Conservation (phyloP, 2,888 invertebrate genomes). For the Ophraella communa region DNA sequence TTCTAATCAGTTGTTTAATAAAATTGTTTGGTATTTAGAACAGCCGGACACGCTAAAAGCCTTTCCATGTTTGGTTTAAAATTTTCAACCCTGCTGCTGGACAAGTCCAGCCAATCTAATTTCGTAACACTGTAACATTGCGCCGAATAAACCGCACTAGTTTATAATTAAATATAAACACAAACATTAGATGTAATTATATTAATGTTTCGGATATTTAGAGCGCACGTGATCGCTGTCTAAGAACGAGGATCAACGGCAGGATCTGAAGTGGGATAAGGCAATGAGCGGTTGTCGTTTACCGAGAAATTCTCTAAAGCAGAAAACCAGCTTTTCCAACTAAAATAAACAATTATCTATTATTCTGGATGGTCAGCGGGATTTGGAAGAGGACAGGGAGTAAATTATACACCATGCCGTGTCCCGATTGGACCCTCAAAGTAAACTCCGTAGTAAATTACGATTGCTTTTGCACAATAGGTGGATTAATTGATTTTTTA, state of each 20-base stretch:
- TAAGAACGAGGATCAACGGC: constrained; percentile 40
- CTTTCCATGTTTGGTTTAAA: constrained; percentile 39
- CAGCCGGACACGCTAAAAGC: constrained; percentile 45
- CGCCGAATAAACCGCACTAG: no score
- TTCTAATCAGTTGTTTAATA: constrained; percentile 36
- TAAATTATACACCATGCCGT: constrained; percentile 29
- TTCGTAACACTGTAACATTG: constrained; percentile 7
- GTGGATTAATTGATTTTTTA: constrained; percentile 29
- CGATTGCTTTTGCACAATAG: constrained; percentile 33
- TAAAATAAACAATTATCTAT: constrained; percentile 54
- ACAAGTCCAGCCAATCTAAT: constrained; percentile 2
- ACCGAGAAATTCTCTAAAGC: constrained; percentile 35
- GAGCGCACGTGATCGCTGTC: background rate
- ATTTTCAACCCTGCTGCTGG: constrained; percentile 26
- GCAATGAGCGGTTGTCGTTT: constrained; percentile 46
- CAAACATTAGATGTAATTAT: constrained; percentile 5
- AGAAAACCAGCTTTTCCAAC: constrained; percentile 36
- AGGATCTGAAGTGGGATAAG: constrained; percentile 46
- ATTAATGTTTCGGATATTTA: background rate
- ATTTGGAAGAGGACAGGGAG: constrained; percentile 24
- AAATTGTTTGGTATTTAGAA: constrained; percentile 40
- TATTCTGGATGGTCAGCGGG: constrained; percentile 42
- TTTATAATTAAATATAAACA: no score
- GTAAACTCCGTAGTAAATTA: constrained; percentile 32
- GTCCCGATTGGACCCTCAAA: constrained; percentile 28